Base-by-base conservation (phyloP, 2,888 invertebrate genomes). In the Drosophila crucigera region DNA sequence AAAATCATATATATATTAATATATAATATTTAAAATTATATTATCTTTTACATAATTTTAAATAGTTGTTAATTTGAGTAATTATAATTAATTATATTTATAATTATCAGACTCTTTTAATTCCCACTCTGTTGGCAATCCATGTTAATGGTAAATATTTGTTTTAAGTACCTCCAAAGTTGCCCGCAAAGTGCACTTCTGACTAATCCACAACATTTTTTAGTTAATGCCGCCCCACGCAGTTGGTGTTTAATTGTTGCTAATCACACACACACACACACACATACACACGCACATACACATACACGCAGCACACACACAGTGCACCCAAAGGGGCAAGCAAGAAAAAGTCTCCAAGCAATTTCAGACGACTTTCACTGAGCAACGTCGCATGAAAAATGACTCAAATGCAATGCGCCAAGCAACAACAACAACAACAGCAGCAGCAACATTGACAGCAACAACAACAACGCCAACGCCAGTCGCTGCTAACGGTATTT, bases 401-500 rank as follows among this genome's bases (percentile, higher is more conserved):
- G 81, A 80, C 76, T 82, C 64, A 60, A 71, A 63, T 71, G 79
- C 66, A 68, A 52, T 59, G 70, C 37, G 54, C 50, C 73, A 69
- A 67, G 56, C 76, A 71, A 60, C 66, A 68, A 59, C 47, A 41
- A 47, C 33, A 55, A 7, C 41, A 47, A 30, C 10, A 22, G 2
- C 14, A 25, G 1, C 59, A 53, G 35, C 47, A 35, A 65, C 53
- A 39, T 11, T 56, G 41, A 56, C 52, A 72, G 56, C 54, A 62
- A 54, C 59, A 68, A 43, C 54, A 52, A 31, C n/a, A n/a, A 62
- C 61, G 50, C 60, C 65, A 68, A 54, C 56, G 64, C 59, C 65
- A 55, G 68, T 55, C 62, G 68, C 43, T 78, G 86, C 86, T 86
- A 89, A 89, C 90, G 89, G 90, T 90, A 86, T 82, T 91, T 90